Conservation (phyloP, 53 echinoderm and acorn worm genomes). For the Arbacia lixula region DNA sequence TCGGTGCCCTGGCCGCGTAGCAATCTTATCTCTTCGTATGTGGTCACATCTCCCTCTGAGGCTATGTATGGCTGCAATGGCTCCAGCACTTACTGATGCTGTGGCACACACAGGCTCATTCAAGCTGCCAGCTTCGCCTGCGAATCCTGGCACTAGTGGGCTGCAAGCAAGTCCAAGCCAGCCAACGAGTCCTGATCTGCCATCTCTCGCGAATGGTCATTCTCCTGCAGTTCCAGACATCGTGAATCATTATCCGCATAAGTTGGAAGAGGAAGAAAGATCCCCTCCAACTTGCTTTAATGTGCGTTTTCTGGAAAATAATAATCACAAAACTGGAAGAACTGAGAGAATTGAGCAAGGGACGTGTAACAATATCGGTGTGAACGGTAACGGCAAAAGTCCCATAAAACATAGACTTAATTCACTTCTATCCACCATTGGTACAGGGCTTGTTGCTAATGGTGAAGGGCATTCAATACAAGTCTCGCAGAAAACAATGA, state of each 20-base stretch:
- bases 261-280: no score
- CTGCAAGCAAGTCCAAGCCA: conserved; percentile 75
- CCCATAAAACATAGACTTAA: conserved; percentile 21
- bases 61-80: conserved; percentile 99
- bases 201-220: conserved; percentile 48
- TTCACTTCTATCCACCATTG: conserved; percentile 50
- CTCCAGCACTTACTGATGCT: conserved; percentile 99
- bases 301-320: conserved; percentile 42
- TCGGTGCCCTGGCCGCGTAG: conserved; percentile 63
- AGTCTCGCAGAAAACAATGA: conserved; percentile 35
- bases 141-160: conserved; percentile 81
- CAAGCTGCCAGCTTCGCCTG: conserved; percentile 96
- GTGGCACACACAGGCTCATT: conserved; percentile 96
- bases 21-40: conserved; percentile 44
- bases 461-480: conserved; percentile 42
- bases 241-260: conserved; percentile 22
- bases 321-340: conserved; percentile 33
- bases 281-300: conserved; percentile 28
- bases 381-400: neutral
- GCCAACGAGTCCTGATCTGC: conserved; percentile 88
- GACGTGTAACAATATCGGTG: no score
- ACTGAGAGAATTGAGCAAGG: no score
- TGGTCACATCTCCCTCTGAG: conserved; percentile 67
- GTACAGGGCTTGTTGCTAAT: conserved; percentile 26
- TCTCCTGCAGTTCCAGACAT: conserved; percentile 27